Evolutionary conservation across 2,113 vertebrate genomes (phyloP).

Genomic region (Odontesthes bonariensis): DNA sequence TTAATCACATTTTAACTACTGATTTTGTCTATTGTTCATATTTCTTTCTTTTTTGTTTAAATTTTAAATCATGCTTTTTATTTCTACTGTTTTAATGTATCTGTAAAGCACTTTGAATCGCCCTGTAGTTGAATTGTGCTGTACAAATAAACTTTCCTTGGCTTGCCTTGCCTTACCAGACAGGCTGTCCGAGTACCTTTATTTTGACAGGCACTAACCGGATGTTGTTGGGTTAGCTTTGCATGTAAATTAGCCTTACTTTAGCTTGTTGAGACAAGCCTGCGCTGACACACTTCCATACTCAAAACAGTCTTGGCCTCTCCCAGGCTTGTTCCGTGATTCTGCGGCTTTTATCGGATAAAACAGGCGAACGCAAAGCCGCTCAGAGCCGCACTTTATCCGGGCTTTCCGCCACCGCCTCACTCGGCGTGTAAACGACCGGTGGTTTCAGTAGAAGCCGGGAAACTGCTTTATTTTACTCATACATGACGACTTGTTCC

Average conservation of each 20-base stretch:
- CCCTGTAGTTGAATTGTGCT: no score
- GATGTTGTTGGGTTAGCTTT: not conserved
- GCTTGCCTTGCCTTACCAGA: no score
- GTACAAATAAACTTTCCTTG: no score
- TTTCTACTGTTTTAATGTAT: no score
- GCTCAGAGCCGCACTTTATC: not conserved
- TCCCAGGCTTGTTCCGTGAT: not conserved
- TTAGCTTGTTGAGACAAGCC: not conserved
- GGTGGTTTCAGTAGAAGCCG: not conserved
- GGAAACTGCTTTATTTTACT: constrained; percentile 2
- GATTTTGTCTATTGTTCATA: no score
- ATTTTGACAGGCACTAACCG: not conserved
- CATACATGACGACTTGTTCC: constrained; percentile 23
- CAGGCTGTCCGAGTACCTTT: constrained; percentile 7
- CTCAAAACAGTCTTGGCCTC: constrained; percentile 27
- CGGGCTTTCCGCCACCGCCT: rapidly evolving
- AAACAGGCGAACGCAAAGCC: constrained; percentile 5
- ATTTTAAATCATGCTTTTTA: no score
- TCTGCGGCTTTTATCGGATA: not conserved
- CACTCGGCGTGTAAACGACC: not conserved
- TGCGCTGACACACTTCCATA: constrained; percentile 33
- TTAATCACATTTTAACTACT: no score
- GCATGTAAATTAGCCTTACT: not conserved
- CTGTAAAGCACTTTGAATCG: no score
- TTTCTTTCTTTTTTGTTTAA: no score